Evolutionary conservation across 2,113 vertebrate species (phyloP), one percentile per base, ranked within the genome.

Genomic region (Chlorodrepanis virens): DNA sequence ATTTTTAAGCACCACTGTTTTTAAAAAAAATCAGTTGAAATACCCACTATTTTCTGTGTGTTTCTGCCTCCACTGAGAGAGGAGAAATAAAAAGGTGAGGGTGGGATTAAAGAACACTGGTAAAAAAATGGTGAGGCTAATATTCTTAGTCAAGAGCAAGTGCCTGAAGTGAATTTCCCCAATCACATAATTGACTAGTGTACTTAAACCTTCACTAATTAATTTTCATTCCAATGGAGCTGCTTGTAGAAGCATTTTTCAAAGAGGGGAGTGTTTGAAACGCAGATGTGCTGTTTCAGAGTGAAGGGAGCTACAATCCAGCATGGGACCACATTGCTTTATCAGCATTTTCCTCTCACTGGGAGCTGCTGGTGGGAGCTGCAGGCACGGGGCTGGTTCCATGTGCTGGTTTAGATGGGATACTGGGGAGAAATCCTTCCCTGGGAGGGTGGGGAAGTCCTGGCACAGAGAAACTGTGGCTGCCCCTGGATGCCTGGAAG

Each of bases 261-360:
- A 12, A 6, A 16, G 29, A 67, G 14, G 7, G 8, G 7, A 35
- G 24, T 1, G 16, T 14, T 54, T 37, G 76, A 72, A 59, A 35
- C 10, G 21, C 25, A 24, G 23, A 14, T 2, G 4, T 5, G 24
- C n/a, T 12, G 13, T 16, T 42, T 12, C 45, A 25, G 19, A 64
- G 8, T 2, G 23, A 25, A 15, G 9, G 29, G 42, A 47, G 40
- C 35, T 37, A 5, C 11, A 37, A 2, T 22, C 44, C 11, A 31
- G 16, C 25, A 3, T 0, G 20, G 21, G 40, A 9, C 12, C 24
- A 18, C 3, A 0, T 13, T 47, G 10, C 7, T 33, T 67, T 57
- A 7, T 12, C 5, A 3, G 5, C 1, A 5, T 24, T 31, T 22
- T 7, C 21, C 12, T 37, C 19, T 67, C 4, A 1, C 60, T 23